Evolutionary conservation across 2,113 vertebrate species (phyloP), one percentile per base, ranked within the genome.

Genomic region (Aramus guarauna): DNA sequence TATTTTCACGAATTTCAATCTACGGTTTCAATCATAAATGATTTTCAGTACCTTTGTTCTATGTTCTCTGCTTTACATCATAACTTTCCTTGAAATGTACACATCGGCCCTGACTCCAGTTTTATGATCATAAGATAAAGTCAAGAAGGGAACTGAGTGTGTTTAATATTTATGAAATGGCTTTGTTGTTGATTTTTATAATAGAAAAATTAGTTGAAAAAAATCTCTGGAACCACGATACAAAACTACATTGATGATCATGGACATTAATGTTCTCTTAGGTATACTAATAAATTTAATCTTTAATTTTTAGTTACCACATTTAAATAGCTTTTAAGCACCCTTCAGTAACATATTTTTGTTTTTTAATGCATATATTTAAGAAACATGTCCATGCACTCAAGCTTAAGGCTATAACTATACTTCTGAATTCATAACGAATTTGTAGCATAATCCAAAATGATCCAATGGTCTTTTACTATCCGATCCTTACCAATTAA

Each of bases 91-190:
- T 66, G 10, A 64, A 53, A 95, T 71, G 48, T 71, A 76, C 75
- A 63, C 86, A 50, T 67, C 27, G 37, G 34, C 60, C 90, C 80
- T 60, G 73, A 63, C 56, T 94, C 71, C 62, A 75, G n/a, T 94
- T 92, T 93, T 67, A 95, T 97, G 92, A 97, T 79, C 58, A 43
- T 58, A 84, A 94, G 91, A 94, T 92, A 86, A 97, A 97, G 92
- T 79, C 74, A 96, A 96, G 96, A 90, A 98, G 68, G 77, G 92
- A 96, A 87, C 58, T 58, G 83, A 85, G 56, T 81, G 29, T 96
- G 52, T 85, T 97, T 97, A 97, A 95, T 97, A 98, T 97, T 97
- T 98, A 97, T 96, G 76, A 97, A 97, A 92, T 79, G 47, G 72
- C 45, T 92, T 69, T 95, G 60, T 68, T 83, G 63, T 94, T 92